Conservation (phyloP, 2,113 vertebrate species). For the Romanogobio albipinnatus region DNA sequence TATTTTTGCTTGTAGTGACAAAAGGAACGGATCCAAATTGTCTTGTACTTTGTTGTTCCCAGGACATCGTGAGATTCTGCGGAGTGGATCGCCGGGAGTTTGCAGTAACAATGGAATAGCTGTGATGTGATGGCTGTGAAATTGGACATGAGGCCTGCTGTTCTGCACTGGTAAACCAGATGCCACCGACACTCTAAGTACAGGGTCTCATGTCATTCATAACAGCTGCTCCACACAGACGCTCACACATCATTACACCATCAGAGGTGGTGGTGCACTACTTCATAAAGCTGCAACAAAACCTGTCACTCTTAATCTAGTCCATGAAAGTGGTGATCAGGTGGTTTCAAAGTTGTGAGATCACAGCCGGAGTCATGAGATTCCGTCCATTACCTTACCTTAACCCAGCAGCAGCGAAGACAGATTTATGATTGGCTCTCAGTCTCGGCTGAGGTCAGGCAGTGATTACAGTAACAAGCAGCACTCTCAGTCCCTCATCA, state of each 20-base stretch:
- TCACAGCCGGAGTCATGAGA: background rate
- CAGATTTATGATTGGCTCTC: background rate
- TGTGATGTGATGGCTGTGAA: slow-evolving; percentile 50
- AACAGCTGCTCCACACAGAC: slow-evolving; percentile 39
- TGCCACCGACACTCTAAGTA: slow-evolving; percentile 14
- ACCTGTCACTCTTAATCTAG: slow-evolving; percentile 19
- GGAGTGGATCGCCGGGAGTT: background rate
- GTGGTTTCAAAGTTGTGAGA: slow-evolving; percentile 28
- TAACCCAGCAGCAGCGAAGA: background rate
- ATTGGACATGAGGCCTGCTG: slow-evolving; percentile 45
- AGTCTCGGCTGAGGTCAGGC: background rate
- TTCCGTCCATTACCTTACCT: background rate
- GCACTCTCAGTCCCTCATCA: slow-evolving; percentile 7
- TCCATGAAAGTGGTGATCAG: slow-evolving; percentile 25
- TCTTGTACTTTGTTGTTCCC: background rate
- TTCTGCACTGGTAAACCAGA: slow-evolving; percentile 44
- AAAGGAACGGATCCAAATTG: background rate
- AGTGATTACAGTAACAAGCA: slow-evolving; percentile 24
- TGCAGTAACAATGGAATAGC: background rate
- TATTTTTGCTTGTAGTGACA: background rate
- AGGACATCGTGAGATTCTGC: background rate
- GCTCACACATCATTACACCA: slow-evolving; percentile 38
- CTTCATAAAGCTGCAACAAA: slow-evolving; percentile 21
- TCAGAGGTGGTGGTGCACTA: background rate
- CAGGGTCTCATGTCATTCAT: slow-evolving; percentile 38